Evolutionary conservation across 2,113 vertebrate genomes (phyloP), one percentile per base, ranked within the genome.

Genomic region (Morone chrysops): DNA sequence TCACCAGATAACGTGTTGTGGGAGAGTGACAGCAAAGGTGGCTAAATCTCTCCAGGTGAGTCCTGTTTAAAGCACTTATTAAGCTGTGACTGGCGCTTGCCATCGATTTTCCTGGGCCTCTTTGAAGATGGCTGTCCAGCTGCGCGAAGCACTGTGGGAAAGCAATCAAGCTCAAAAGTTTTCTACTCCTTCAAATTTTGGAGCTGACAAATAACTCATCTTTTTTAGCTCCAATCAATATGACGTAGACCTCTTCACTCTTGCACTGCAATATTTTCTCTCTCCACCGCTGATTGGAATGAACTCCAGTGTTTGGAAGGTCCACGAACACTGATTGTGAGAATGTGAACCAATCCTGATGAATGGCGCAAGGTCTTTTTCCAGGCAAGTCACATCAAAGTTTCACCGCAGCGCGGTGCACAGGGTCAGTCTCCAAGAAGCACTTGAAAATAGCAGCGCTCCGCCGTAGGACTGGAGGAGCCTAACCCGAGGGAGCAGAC

Each of bases 181-280:
- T 80, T 86, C 86, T 78, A 68, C 82, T 73, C 75, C 85, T 80
- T 90, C 81, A 92, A 80, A 92, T 90, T 92, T 90, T 85, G 75
- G 57, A 70, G 80, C 89, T 89, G 90, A 94, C 89, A 92, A 92
- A 92, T 92, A 93, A 90, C 91, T 94, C 89, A 91, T 93, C 90
- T 88, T 85, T 90, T 80, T 81, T 70, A 75, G 43, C 70, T 72
- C 56, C 87, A 94, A 94, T 95, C 94, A 93, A 95, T 95, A 93
- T 38, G 53, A 79, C 59, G 50, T 78, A 82, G 83, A 72, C 84
- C 81, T 86, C 85, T 90, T 90, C 78, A 75, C 87, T 82, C 73
- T 68, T 53, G 22, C 59, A 1, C 79, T 3, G 18, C 75, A 70
- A 61, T 61, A 66, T 81, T 83, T 71, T 89, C 84, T 87, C 88